These are phyloP conservation scores for Lapara coniferarum DNA, from an alignment of 2,888 invertebrate species.

Conservation along the genomic window DNA sequence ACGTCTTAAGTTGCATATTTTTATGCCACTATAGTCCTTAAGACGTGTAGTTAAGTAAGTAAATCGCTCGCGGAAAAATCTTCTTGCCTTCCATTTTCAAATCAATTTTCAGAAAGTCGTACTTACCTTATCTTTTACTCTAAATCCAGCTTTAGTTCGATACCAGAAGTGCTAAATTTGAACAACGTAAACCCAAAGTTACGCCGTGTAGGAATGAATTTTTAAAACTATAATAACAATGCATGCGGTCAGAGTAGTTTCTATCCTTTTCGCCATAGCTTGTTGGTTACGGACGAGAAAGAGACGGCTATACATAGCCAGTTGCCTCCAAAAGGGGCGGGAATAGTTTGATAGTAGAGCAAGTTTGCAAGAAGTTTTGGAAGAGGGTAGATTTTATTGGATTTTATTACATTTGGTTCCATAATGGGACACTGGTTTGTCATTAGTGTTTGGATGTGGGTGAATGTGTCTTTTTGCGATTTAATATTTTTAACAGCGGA, in stretches of 20 bases:
- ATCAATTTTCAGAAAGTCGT: slow-evolving; percentile 37
- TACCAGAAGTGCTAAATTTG: slow-evolving; percentile 25
- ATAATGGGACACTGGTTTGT: slow-evolving; percentile 50
- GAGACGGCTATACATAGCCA: slow-evolving; percentile 50
- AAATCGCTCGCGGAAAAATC: slow-evolving; percentile 82
- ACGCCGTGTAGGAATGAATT: slow-evolving; percentile 38
- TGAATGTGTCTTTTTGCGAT: slow-evolving; percentile 25
- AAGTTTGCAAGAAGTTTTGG: slow-evolving; percentile 79
- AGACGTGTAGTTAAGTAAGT: slow-evolving; percentile 73
- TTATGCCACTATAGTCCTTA: slow-evolving; percentile 82
- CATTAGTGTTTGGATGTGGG: slow-evolving; percentile 53
- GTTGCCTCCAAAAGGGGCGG: slow-evolving; percentile 61
- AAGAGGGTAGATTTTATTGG: slow-evolving; percentile 79
- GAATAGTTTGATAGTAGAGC: slow-evolving; percentile 76
- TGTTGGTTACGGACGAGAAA: slow-evolving; percentile 47
- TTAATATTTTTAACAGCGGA: slow-evolving; percentile 19
- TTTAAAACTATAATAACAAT: slow-evolving; percentile 77
- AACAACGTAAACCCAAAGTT: slow-evolving; percentile 32
- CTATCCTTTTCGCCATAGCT: slow-evolving; percentile 58
- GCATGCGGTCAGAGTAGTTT: slow-evolving; percentile 60
- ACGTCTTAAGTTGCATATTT: slow-evolving; percentile 81
- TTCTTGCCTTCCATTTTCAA: slow-evolving; percentile 63
- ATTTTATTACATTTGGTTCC: slow-evolving; percentile 65
- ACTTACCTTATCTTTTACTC: slow-evolving; percentile 29
- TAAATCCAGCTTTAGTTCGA: slow-evolving; percentile 6